Conservation (phyloP, 2,888 invertebrate species). For the Andrena bicolor region DNA sequence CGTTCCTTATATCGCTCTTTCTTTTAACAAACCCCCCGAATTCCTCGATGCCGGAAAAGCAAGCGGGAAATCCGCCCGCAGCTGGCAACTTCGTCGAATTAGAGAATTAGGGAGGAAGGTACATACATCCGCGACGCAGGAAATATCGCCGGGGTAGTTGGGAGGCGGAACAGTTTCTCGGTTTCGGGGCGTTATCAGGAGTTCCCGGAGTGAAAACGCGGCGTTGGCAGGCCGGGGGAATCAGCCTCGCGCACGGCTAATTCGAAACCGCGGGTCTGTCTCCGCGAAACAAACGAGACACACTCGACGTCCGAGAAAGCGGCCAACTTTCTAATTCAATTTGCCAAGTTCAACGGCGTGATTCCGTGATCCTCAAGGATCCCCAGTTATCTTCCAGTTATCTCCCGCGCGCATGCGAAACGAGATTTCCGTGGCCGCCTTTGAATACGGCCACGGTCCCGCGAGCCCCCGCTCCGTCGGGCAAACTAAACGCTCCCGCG, state of each 20-base stretch:
- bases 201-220: slow-evolving; percentile 30
- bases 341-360: slow-evolving; percentile 70
- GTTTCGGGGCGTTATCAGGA: slow-evolving; percentile 18
- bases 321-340: slow-evolving; percentile 77
- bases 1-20: too few relatives aligned
- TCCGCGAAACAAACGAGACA: slow-evolving; percentile 55
- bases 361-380: slow-evolving; percentile 69
- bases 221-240: slow-evolving; percentile 19
- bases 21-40: too few relatives aligned
- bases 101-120: neutral
- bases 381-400: slow-evolving; percentile 47
- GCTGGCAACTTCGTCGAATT: too few relatives aligned
- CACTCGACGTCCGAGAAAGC: slow-evolving; percentile 62
- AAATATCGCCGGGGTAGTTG: neutral
- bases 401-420: neutral
- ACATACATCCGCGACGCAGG: too few relatives aligned
- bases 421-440: too few relatives aligned
- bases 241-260: slow-evolving; percentile 59
- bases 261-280: slow-evolving; percentile 64
- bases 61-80: too few relatives aligned
- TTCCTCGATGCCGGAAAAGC: too few relatives aligned
- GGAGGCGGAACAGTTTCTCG: neutral
- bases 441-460: too few relatives aligned
- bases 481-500: too few relatives aligned
- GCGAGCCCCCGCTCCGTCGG: too few relatives aligned